Conservation (phyloP, 2,797 vertebrate genomes). For the Hephaestus fuliginosus region DNA sequence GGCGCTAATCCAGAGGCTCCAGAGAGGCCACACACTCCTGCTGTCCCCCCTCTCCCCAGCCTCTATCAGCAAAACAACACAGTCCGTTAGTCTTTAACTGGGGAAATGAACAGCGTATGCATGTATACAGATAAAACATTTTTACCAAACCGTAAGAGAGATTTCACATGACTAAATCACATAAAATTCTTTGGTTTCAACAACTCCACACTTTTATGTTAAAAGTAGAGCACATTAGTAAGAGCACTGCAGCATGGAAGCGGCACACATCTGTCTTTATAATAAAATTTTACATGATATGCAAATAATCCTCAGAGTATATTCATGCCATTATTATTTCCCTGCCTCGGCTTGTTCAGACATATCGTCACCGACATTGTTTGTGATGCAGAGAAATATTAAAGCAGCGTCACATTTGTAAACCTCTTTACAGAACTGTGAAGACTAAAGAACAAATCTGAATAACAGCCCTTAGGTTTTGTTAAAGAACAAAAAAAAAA, state of each 20-base stretch:
- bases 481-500: neutral
- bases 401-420: conserved; percentile 9
- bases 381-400: conserved; percentile 5
- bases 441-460: neutral
- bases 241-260: conserved; percentile 11
- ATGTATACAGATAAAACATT: neutral
- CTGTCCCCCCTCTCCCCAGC: conserved; percentile 55
- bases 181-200: conserved; percentile 5
- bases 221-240: conserved; percentile 14
- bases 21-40: conserved; percentile 71
- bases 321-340: conserved; percentile 17
- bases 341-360: neutral
- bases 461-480: neutral
- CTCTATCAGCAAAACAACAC: conserved; percentile 65
- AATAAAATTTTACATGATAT: conserved; percentile 13
- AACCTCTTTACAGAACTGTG: neutral
- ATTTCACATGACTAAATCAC: conserved; percentile 6
- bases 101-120: neutral
- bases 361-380: neutral
- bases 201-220: conserved; percentile 17
- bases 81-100: conserved; percentile 39
- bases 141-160: neutral
- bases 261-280: conserved; percentile 11
- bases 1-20: conserved; percentile 76
- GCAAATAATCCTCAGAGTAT: neutral